Evolutionary conservation across 2,113 vertebrate genomes (phyloP), one percentile per base, ranked within the genome.

Genomic region (Amphilophus citrinellus): DNA sequence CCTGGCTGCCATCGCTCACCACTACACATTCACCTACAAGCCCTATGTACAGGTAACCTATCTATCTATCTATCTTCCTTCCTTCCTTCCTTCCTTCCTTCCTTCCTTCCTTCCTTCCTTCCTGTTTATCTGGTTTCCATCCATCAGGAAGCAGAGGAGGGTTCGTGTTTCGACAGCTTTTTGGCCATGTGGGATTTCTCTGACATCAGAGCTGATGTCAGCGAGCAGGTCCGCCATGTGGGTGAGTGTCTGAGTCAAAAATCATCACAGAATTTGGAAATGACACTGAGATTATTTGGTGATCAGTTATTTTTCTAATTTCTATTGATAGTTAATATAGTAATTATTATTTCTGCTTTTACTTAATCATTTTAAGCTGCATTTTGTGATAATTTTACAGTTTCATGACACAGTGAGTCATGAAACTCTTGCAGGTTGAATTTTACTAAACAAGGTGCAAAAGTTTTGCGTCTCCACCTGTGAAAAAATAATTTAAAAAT

Each of bases 181-280:
- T 92, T 99, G 87, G 98, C 98, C 59, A 99, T 99, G 98, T 99
- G 97, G 98, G 98, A 99, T 93, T 95, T 99, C 89, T 99, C 98
- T 44, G 98, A 99, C 83, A 95, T 99, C 84, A 95, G 97, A 92
- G 97, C 97, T 71, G 98, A 99, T 84, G 97, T 99, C 93, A 97
- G 97, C 0, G 98, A 99, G 91, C 98, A 99, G 92, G 98, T 98
- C 85, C 97, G 98, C 83, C 97, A 98, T 79, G 98, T 97, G 14
- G 98, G 98, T 99, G 93, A 98, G 98, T 89, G 37, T 53, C 37
- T 14, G 47, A 20, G 10, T 37, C 76, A 24, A 10, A 61, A 32
- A n/a, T 68, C 14, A 4, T 50, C 42, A 71, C 65, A 50, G 22
- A 47, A 11, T 71, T 5, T 3, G 65, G 65, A 71, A 68, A 71